Base-by-base conservation (phyloP, 2,113 vertebrate genomes). In the Oceanites oceanicus region DNA sequence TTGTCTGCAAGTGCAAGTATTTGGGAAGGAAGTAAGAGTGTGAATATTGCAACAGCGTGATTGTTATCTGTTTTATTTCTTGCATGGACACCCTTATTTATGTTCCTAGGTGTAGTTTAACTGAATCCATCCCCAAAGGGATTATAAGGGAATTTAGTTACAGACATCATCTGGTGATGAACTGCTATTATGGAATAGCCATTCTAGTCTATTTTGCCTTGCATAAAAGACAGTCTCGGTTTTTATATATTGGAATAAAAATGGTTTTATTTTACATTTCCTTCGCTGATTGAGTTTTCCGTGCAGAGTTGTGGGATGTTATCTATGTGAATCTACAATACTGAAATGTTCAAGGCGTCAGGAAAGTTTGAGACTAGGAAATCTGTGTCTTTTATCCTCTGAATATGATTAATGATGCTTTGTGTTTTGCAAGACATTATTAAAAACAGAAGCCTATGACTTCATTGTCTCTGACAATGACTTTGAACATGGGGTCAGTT, bases 361-460 rank as follows among this genome's bases (percentile, higher is more conserved):
- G 90, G 94, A 97, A 95, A 88, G 59, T 95, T 94, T 96, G 88
- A 84, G 96, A 87, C 77, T 96, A 87, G 97, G 91, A 98, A 98
- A 97, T 98, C 94, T 98, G 97, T 88, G 97, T 97, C 97, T 97
- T 98, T 98, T 98, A 97, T 97, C 88, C 94, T 95, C 93, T 92
- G 97, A 97, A 96, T 94, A 97, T 98, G 97, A 98, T 98, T 98
- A 98, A 98, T 97, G 98, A 97, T 91, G 87, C 72, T 98, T 97
- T 98, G 94, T 97, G 96, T 98, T 98, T 98, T 98, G 94, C 94
- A 96, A 98, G 94, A 93, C 86, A 72, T 98, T 98, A 98, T 98
- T 98, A 98, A 98, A 98, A 98, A 97, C 98, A 98, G 98, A 98
- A 98, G 97, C 92, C 97, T 94, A 98, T 98, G 98, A 98, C 97